Evolutionary conservation across 2,113 vertebrate species (phyloP).

Genomic region (Mobula hypostoma): DNA sequence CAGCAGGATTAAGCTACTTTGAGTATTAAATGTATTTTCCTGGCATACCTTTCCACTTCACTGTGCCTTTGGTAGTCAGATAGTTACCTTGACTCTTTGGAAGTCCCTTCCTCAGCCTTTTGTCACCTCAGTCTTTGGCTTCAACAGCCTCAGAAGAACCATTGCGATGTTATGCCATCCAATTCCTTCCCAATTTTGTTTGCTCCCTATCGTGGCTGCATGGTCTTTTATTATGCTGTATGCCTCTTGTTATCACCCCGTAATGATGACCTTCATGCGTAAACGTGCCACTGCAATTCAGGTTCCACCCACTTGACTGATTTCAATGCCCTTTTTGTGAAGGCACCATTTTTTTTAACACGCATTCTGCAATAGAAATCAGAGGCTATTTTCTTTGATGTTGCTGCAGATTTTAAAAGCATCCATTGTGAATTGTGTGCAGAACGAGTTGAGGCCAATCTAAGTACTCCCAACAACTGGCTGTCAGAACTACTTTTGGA

Average conservation of each 20-base stretch:
- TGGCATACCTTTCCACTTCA: background rate
- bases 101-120: background rate
- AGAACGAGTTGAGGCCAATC: background rate
- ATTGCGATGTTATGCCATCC: background rate
- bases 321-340: background rate
- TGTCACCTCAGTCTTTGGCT: background rate
- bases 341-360: background rate
- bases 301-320: background rate
- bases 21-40: background rate
- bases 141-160: background rate
- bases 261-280: background rate
- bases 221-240: no score
- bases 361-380: background rate
- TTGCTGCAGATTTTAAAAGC: background rate
- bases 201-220: background rate
- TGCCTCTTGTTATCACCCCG: background rate
- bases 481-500: background rate
- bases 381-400: background rate
- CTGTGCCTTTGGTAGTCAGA: background rate
- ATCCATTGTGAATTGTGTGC: background rate
- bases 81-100: background rate
- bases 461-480: background rate
- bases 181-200: background rate
- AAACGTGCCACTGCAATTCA: background rate
- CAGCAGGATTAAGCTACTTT: background rate